Base-by-base conservation (phyloP, 2,113 vertebrate genomes). In the Ibidorhyncha struthersii region DNA sequence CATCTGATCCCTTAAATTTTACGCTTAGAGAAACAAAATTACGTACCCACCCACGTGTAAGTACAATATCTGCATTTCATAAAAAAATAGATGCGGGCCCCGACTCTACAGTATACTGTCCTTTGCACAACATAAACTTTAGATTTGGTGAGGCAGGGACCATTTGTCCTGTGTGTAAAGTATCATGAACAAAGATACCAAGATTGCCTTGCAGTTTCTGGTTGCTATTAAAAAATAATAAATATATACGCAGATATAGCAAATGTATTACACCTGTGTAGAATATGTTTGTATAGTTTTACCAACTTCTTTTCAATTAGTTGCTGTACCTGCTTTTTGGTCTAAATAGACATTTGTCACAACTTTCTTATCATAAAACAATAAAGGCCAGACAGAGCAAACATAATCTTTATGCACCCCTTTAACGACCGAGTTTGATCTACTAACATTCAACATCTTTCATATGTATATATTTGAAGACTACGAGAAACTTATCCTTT, bases 11-110 rank as follows among this genome's bases (percentile, higher is more conserved):
- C 49, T 86, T 73, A 80, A 41, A 92, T 84, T 91, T 91, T 78
- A 95, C 69, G 63, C 82, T 71, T 67, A 29, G 53, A 86, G 59
- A 93, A 96, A 89, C 71, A 91, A 82, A 93, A 76, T 91, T 34
- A 18, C 16, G 3, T 41, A 72, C 36, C n/a, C 55, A 50, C 30
- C 40, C 43, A 40, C 0, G 1, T 50, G 8, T 20, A 79, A 72
- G 27, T 45, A 65, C 59, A 91, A 61, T 71, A 82, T 5, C 66
- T 49, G 17, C 67, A 70, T 70, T 83, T 86, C n/a, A 70, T 29
- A 40, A 56, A 76, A 82, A 90, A 38, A 23, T 0, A 74, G 10
- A 62, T 52, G 15, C 18, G 58, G 19, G 20, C 29, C 50, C 32
- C 3, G 1, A 38, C 21, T 87, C 27, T 43, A 2, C 36, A 43